Evolutionary conservation across 1,140 invertebrate genomes (phyloP).

Genomic region (Penaeus japonicus): DNA sequence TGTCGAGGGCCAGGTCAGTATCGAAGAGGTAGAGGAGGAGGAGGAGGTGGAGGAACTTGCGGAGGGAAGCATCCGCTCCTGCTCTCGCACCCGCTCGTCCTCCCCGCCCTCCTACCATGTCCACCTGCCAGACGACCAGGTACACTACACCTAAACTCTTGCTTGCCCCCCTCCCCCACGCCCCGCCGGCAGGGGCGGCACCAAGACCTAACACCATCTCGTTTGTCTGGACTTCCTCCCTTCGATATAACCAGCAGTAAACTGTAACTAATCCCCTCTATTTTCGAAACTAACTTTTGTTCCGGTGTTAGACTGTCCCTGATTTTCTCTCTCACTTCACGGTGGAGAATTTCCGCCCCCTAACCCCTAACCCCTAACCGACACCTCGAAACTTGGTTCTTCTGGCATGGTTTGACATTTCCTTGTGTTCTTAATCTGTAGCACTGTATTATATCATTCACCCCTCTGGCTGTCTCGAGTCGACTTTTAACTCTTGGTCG

Average conservation of each 20-base stretch:
- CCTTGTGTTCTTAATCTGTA: not conserved
- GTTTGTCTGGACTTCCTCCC: not conserved
- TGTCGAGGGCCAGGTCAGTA: slow-evolving; percentile 70
- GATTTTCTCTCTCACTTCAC: too few species aligned
- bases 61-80: not conserved
- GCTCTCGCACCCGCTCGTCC: slow-evolving; percentile 2
- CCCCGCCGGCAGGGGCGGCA: not conserved
- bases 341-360: not conserved
- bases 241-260: not conserved
- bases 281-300: too few species aligned
- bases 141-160: slow-evolving; percentile 21
- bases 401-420: slow-evolving; percentile 31
- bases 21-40: slow-evolving; percentile 82
- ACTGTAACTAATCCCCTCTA: too few species aligned
- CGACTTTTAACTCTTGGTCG: too few species aligned
- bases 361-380: not conserved
- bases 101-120: slow-evolving; percentile 57
- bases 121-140: slow-evolving; percentile 58
- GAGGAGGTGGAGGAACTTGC: slow-evolving; percentile 64
- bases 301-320: too few species aligned
- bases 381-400: slow-evolving; percentile 14
- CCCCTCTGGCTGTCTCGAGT: too few species aligned
- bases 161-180: not conserved
- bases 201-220: not conserved
- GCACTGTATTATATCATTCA: too few species aligned